Percentiles rank a stretch among this genome's conserved stretches.
These are phyloP conservation scores for Lithobius niger DNA, from an alignment of 1,140 invertebrate species.

Conservation along the genomic window DNA sequence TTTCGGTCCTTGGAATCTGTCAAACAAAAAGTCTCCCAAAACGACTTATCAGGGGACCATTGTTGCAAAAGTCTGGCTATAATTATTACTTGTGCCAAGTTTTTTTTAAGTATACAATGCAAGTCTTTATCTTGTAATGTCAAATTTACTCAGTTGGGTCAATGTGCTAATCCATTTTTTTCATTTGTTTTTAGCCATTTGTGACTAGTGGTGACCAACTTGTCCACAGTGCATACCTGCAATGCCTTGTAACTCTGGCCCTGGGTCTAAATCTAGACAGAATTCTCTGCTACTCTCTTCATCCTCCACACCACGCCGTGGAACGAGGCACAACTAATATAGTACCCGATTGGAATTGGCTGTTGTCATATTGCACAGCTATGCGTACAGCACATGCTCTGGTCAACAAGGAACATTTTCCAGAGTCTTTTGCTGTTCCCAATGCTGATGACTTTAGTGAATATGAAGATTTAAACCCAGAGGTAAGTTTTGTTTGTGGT, in stretches of 20 bases:
- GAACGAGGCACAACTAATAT: conserved; percentile 15
- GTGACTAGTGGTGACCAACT: conserved; percentile 45
- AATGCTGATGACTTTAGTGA: conserved; percentile 2
- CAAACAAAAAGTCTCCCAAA: no score
- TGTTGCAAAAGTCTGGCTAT: no score
- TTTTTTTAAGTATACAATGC: no score
- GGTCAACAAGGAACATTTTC: conserved; percentile 35
- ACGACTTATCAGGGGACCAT: no score
- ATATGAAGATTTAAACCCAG: conserved; percentile 5
- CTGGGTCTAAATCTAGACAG: conserved; percentile 42
- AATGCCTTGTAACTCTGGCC: conserved; percentile 41
- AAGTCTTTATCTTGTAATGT: no score
- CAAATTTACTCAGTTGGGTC: conserved; percentile 23
- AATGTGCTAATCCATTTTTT: not conserved
- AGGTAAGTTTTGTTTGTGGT: conserved; percentile 3
- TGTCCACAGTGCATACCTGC: conserved; percentile 45
- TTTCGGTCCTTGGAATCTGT: no score
- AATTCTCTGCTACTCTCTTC: conserved; percentile 37
- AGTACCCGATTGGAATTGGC: conserved; percentile 44
- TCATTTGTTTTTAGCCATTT: conserved; percentile 21
- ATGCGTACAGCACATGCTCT: conserved; percentile 42
- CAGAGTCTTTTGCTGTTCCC: conserved; percentile 30
- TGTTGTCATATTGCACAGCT: conserved; percentile 40
- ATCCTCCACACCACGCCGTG: conserved; percentile 29
- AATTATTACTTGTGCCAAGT: no score